Base-by-base conservation (phyloP, 2,797 vertebrate species). In the Parauchenoglanis ngamensis region DNA sequence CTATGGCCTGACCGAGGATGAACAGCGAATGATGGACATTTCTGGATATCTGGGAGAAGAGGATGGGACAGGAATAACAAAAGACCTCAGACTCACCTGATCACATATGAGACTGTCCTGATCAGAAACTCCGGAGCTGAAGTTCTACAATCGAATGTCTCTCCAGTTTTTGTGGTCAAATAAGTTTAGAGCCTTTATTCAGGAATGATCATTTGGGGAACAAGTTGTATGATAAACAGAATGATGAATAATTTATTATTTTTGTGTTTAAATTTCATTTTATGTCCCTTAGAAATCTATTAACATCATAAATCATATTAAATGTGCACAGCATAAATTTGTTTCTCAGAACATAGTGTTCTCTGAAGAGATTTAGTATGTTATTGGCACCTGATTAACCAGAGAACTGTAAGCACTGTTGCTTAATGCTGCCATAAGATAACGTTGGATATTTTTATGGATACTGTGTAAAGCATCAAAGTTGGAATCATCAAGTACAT, bases 1-100 rank as follows among this genome's bases (percentile, higher is more conserved):
- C 0, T 99, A 97, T 57, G 96, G 95, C 78, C 96, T 99, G 91
- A 98, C 96, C 0, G 97, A 98, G 88, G 94, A 95, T 0, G 98
- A 98, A 90, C 97, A 97, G 92, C 95, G 93, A 91, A 97, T 98
- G 96, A 94, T 97, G 10, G 98, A 99, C 93, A 93, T 99, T 63
- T 96, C 97, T 0, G 93, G 95, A 23, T 96, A 95, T 91, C 95
- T 96, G 87, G 96, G 95, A 90, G 96, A 96, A 76, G 93, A 94
- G 28, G 95, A 96, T 46, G 93, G 91, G 91, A 85, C 85, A 17
- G 96, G 95, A 88, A 95, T 95, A 23, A 88, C 57, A 12, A 86
- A 86, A 86, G 76, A 85, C 46, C 63, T 86, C 21, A 89, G 84
- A 87, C 85, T 83, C 31, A 87, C 76, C 73, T 90, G 56, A 89